A percentile compares a stretch with the other conserved stretches of the same genome.
phyloP scores from a whole-genome alignment of 2,113 vertebrate species.

The Coracopsis vasa region DNA sequence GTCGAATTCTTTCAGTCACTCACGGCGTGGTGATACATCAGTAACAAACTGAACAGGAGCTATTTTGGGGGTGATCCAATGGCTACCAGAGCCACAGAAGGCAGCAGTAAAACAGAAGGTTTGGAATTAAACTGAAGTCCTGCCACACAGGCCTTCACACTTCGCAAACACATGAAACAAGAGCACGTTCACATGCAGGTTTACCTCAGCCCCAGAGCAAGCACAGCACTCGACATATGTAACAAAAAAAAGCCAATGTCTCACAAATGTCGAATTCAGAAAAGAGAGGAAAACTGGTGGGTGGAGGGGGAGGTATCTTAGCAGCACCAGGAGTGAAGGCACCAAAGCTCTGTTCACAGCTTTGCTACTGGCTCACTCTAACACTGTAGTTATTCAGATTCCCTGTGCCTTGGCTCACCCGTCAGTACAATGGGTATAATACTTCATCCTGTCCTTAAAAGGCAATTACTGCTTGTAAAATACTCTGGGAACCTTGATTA shows the following conservation, averaged over 20 bases:
- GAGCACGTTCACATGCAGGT: not conserved
- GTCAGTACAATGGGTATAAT: slow-evolving; percentile 56
- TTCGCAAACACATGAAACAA: not conserved
- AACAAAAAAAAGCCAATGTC: not conserved
- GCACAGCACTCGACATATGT: not conserved
- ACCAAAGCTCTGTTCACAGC: not conserved
- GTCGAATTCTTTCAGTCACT: slow-evolving; percentile 41
- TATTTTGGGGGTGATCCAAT: not conserved
- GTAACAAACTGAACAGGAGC: not conserved
- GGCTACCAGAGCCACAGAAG: not conserved
- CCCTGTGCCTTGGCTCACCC: slow-evolving; percentile 25
- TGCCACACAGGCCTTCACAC: not conserved
- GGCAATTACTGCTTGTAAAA: slow-evolving; percentile 57
- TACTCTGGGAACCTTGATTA: slow-evolving; percentile 56
- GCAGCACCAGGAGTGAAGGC: not conserved
- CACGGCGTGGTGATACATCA: not conserved
- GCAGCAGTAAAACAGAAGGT: not conserved
- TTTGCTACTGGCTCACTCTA: slow-evolving; percentile 6
- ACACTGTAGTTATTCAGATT: slow-evolving; percentile 38
- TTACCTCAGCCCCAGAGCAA: not conserved
- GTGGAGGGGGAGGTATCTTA: not conserved
- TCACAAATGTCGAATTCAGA: not conserved
- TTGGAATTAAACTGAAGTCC: not conserved
- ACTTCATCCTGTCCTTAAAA: slow-evolving; percentile 60
- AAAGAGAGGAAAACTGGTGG: not conserved